Evolutionary conservation across 2,113 vertebrate genomes (phyloP), one percentile per base, ranked within the genome.

Genomic region (Lepisosteus oculatus): DNA sequence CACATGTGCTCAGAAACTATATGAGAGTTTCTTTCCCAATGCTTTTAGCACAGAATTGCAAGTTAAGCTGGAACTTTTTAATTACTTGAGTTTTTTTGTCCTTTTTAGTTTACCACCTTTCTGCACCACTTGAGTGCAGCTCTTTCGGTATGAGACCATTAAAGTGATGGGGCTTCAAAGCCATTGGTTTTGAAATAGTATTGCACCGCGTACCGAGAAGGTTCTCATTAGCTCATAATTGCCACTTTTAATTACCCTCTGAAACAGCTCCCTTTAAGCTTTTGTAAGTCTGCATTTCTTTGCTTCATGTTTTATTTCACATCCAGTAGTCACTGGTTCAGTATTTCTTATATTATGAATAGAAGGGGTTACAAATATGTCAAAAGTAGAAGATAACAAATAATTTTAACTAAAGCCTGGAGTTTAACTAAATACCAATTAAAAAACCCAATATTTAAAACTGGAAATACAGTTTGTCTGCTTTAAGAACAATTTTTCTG

Each of bases 91-190:
- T 43, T 42, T 65, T 65, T 43, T 65, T 65, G 12, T 43, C 41
- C 62, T 65, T 29, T 29, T 29, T 29, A 29, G 29, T 29, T 29
- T 13, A 65, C 9, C 41, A 29, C 3, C 5, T 43, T 43, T 43
- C 44, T 65, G 6, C 42, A 65, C 62, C 44, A 6, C 41, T 29
- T 17, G 62, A 13, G 41, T 43, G 17, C 62, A 65, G 62, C 62
- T 13, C 44, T 29, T 8, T 43, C 29, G 11, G 62, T 17, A 3
- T 14, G n/a, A 67, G 43, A n/a, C 8, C 43, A 67, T 47, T 15
- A 45, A 69, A 69, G 6, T 69, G 67, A 69, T 17, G 8, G 17
- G 17, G 29, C 15, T 47, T 68, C 54, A 55, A 47, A 69, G 67
- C 45, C 43, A 29, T 29, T 29, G 29, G 29, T 29, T 29, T 29